Base-by-base conservation (phyloP, 1,140 invertebrate genomes). In the Leptinotarsa defecta region DNA sequence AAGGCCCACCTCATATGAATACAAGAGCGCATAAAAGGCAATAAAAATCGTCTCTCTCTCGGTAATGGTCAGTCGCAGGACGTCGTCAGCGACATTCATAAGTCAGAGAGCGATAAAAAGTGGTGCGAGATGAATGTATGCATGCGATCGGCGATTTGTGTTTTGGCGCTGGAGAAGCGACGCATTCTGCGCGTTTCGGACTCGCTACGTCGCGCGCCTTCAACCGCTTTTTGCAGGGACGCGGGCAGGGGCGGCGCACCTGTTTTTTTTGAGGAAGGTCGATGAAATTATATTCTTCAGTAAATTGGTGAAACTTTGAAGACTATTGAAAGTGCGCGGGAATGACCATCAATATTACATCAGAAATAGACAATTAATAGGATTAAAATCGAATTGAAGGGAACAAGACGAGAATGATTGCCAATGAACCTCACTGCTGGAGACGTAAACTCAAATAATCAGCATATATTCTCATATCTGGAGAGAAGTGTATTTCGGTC, bases 91-190 rank as follows among this genome's bases (percentile, higher is more conserved):
- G 76, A 79, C 81, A 81, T 83, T 82, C 81, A 83, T 83, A 83
- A 83, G 81, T 83, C 81, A 83, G 80, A 72, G 69, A 69, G 77
- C 76, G 77, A 79, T 78, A 82, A 83, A 82, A 82, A 84, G 74
- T 78, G 74, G 79, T 77, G 79, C 74, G 78, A 84, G 82, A 84
- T 81, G 79, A 81, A 81, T 81, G 77, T 74, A 74, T 81, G 74
- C 73, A 81, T 83, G 81, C 77, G 82, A 72, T 74, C 76, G 76
- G 74, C 81, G 83, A 84, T 84, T 84, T 84, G 83, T 84, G 83
- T 83, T 84, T 84, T 84, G 81, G 83, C 83, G 83, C 83, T 84
- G 81, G 72, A 61, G 74, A 75, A 81, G 82, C 82, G 81, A 84
- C 80, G 79, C 77, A 78, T 80, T 80, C 79, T 77, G 79, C 77